Conservation (phyloP, 92 coral and sea anemone species). For the Parazoanthus darwini region DNA sequence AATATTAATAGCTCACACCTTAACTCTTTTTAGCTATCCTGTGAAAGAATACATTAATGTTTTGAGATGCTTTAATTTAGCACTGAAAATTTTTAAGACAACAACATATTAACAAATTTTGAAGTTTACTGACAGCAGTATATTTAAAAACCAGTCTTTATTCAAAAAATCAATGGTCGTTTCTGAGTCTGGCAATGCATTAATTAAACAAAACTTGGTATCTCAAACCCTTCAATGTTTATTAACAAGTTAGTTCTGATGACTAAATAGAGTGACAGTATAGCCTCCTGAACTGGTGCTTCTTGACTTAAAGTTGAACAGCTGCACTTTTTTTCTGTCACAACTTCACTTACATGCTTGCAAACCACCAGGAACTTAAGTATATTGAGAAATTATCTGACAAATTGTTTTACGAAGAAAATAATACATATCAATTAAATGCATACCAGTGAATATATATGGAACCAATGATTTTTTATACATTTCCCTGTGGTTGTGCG, state of each 20-base stretch:
- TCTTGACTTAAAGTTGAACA: neutral
- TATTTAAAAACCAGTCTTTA: too few species aligned
- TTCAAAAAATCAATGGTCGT: too few species aligned
- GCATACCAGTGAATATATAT: too few species aligned
- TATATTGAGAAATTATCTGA: neutral
- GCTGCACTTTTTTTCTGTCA: neutral
- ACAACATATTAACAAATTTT: neutral
- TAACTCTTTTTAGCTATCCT: neutral
- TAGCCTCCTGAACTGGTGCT: too few species aligned
- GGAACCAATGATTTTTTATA: too few species aligned
- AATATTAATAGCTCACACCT: neutral
- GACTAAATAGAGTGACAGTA: too few species aligned
- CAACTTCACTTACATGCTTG: neutral
- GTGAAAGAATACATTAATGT: neutral
- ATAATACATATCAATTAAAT: too few species aligned
- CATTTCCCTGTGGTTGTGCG: neutral
- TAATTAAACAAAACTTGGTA: too few species aligned
- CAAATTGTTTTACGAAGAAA: neutral
- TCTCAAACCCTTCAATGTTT: too few species aligned
- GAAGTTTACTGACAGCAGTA: too few species aligned
- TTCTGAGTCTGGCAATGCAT: too few species aligned
- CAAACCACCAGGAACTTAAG: neutral
- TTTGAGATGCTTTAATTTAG: neutral
- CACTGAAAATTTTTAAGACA: neutral
- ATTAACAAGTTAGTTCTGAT: too few species aligned